Conservation (phyloP, 2,888 invertebrate genomes). For the Tenthredo distinguenda region DNA sequence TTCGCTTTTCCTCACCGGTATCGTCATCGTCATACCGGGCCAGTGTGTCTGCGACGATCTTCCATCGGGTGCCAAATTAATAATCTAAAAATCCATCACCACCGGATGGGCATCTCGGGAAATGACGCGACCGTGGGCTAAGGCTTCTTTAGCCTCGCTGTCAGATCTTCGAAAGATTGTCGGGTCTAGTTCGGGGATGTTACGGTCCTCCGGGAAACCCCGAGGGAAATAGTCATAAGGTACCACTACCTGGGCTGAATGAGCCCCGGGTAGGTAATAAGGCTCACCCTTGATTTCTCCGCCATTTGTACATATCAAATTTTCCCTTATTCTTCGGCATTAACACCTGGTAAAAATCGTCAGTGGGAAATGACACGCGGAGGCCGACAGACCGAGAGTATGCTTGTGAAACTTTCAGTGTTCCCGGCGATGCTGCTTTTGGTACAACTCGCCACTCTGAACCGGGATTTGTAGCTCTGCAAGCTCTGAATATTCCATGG, state of each 20-base stretch:
- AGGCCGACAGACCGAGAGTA: neutral
- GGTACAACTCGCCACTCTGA: conserved; percentile 1
- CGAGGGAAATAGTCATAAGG: conserved; percentile 25
- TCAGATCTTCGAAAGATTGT: conserved; percentile 18
- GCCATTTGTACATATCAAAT: conserved; percentile 2
- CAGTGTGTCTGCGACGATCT: neutral
- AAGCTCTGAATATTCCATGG: conserved; percentile 47
- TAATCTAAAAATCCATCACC: conserved; percentile 28
- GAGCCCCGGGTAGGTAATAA: neutral
- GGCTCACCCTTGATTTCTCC: neutral
- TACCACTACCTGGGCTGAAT: neutral
- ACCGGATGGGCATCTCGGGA: conserved; percentile 23
- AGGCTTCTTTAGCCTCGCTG: conserved; percentile 1
- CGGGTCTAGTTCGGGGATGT: conserved; percentile 10
- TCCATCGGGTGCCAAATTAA: neutral
- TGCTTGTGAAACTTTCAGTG: conserved; percentile 1
- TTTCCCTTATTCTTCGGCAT: neutral
- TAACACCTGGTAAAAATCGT: neutral
- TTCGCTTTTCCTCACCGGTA: neutral
- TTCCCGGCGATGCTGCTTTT: conserved; percentile 27
- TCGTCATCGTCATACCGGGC: neutral
- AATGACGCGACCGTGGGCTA: neutral
- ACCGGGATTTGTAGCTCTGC: conserved; percentile 30
- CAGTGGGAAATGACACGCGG: neutral
- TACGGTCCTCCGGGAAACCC: conserved; percentile 8